phyloP scores from a whole-genome alignment of 1,140 invertebrate species.

The Bombus soroeensis region DNA sequence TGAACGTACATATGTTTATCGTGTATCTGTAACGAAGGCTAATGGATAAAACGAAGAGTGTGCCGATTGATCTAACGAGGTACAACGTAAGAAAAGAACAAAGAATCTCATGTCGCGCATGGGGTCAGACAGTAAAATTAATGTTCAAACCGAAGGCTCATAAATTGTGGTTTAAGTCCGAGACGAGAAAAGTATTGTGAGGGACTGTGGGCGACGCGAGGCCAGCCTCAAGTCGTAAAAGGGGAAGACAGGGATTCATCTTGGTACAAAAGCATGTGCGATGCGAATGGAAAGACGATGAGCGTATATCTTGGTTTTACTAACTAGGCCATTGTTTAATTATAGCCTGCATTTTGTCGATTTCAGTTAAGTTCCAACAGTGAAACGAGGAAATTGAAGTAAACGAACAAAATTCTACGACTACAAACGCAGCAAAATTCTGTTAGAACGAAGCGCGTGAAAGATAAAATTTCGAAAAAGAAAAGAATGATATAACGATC shows the following conservation, averaged over 20 bases:
- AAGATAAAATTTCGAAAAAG: too few species aligned
- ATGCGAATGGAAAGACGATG: slow-evolving; percentile 5
- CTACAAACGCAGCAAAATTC: not conserved
- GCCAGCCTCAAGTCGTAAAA: slow-evolving; percentile 39
- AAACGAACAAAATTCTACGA: not conserved
- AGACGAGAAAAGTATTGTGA: slow-evolving; percentile 37
- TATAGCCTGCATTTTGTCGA: not conserved
- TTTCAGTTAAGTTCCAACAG: not conserved
- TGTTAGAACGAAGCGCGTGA: not conserved
- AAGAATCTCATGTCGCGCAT: slow-evolving; percentile 31
- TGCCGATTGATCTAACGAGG: slow-evolving; percentile 6
- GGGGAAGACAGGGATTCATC: not conserved
- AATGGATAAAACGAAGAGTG: not conserved
- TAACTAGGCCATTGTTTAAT: slow-evolving; percentile 30
- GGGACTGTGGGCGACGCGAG: slow-evolving; percentile 32
- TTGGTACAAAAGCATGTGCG: slow-evolving; percentile 18
- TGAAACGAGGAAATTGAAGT: too few species aligned
- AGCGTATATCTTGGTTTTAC: not conserved
- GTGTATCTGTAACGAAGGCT: not conserved
- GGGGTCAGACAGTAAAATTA: slow-evolving; percentile 43
- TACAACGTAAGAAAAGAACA: slow-evolving; percentile 18
- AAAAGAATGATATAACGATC: too few species aligned
- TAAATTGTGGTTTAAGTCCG: slow-evolving; percentile 55
- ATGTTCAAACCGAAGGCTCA: slow-evolving; percentile 54
- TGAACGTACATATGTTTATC: not conserved